These are phyloP conservation scores for Melanogrammus aeglefinus DNA, from an alignment of 2,797 vertebrate species.

Conservation along the genomic window DNA sequence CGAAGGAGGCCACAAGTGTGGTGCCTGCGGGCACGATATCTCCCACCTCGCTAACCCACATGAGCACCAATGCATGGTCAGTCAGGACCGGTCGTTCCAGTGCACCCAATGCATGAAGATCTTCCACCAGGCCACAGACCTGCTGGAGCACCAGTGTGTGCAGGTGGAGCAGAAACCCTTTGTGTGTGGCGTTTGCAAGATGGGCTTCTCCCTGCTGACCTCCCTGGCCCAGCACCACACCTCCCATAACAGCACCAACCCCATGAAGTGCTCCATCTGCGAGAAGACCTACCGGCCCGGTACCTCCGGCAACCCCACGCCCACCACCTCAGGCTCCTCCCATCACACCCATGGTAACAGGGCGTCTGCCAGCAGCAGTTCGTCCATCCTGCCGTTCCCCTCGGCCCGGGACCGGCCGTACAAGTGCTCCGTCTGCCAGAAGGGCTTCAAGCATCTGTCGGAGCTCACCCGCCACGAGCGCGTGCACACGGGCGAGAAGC, in stretches of 20 bases:
- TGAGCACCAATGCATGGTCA: constrained; percentile 94
- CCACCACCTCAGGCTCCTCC: constrained; percentile 60
- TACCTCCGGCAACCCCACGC: constrained; percentile 71
- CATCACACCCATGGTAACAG: constrained; percentile 67
- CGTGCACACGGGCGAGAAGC: constrained; percentile 95
- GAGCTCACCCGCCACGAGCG: constrained; percentile 93
- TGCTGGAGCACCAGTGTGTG: constrained; percentile 95
- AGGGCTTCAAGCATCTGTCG: constrained; percentile 95
- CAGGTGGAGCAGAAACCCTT: constrained; percentile 99
- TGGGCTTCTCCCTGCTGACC: constrained; percentile 97
- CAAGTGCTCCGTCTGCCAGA: constrained; percentile 94
- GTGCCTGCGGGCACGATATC: constrained; percentile 91
- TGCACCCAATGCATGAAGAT: constrained; percentile 98
- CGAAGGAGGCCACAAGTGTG: constrained; percentile 87
- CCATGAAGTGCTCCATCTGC: constrained; percentile 96
- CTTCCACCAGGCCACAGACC: constrained; percentile 95
- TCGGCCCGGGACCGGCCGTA: constrained; percentile 87
- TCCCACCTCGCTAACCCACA: constrained; percentile 90
- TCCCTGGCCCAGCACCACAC: constrained; percentile 95
- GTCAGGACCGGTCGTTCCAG: constrained; percentile 94
- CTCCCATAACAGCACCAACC: constrained; percentile 84
- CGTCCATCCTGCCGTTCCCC: constrained; percentile 66
- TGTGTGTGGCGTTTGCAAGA: constrained; percentile 96
- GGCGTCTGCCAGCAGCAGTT: constrained; percentile 66
- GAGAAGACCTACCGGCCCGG: constrained; percentile 93